Percentiles rank a stretch among this genome's conserved stretches.
Evolutionary conservation across 2,113 vertebrate species (phyloP).

Genomic region (Dicentrarchus labrax): DNA sequence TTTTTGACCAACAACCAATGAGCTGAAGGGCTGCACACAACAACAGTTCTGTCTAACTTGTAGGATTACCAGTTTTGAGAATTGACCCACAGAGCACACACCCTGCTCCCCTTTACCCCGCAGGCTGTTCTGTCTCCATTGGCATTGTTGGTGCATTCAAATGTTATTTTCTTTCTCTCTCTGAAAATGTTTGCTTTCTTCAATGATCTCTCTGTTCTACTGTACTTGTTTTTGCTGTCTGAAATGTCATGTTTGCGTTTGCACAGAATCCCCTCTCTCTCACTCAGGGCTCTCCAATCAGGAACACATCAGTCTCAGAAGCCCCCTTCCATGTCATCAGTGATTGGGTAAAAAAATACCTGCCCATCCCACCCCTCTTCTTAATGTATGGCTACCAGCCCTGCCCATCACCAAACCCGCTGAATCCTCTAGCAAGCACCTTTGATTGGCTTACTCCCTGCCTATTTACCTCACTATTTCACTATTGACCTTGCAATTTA

Average conservation of each 20-base stretch:
- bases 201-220: conserved; percentile 80
- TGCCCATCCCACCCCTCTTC: conserved; percentile 65
- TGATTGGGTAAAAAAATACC: conserved; percentile 81
- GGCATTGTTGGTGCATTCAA: conserved; percentile 72
- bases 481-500: conserved; percentile 36
- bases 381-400: conserved; percentile 62
- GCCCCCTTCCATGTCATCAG: conserved; percentile 77
- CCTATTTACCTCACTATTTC: conserved; percentile 50
- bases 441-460: conserved; percentile 69
- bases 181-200: conserved; percentile 77
- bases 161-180: conserved; percentile 73
- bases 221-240: conserved; percentile 82
- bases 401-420: conserved; percentile 62
- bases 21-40: background rate
- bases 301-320: conserved; percentile 77
- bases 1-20: background rate
- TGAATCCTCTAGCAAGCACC: conserved; percentile 58
- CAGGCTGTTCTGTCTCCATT: conserved; percentile 73
- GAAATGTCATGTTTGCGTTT: conserved; percentile 83
- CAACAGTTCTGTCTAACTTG: background rate
- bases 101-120: conserved; percentile 75
- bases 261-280: conserved; percentile 88
- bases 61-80: background rate
- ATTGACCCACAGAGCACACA: background rate
- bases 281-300: conserved; percentile 85